A percentile compares a stretch with the other conserved stretches of the same genome.
phyloP scores from a whole-genome alignment of 2,797 vertebrate species.

The Fistularia tabacaria region DNA sequence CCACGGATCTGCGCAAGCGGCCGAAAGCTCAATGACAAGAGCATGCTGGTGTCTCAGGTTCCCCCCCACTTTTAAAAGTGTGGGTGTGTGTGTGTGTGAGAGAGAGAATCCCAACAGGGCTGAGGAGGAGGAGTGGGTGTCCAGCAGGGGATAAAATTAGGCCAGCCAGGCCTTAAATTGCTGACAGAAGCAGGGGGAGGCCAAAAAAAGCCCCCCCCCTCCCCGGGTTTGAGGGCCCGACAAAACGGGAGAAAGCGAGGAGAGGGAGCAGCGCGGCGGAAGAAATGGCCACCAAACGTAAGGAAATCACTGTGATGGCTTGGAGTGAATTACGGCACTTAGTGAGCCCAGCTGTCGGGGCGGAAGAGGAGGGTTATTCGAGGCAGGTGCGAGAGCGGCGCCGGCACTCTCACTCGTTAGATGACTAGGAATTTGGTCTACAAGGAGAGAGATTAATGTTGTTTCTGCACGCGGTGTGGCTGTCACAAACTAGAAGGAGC shows the following conservation, averaged over 20 bases:
- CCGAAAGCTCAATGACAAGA: conserved; percentile 47
- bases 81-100: conserved; percentile 37
- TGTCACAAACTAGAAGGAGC: too few species aligned
- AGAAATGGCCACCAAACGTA: conserved; percentile 82
- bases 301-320: conserved; percentile 53
- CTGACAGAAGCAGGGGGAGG: conserved; percentile 69
- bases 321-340: conserved; percentile 17
- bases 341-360: conserved; percentile 15
- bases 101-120: conserved; percentile 59
- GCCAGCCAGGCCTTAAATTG: conserved; percentile 71
- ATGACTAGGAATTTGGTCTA: too few species aligned
- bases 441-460: too few species aligned
- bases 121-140: conserved; percentile 38
- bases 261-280: conserved; percentile 47
- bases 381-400: too few species aligned
- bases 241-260: conserved; percentile 50
- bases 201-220: conserved; percentile 75
- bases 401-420: too few species aligned
- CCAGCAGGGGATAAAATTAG: conserved; percentile 82
- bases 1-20: conserved; percentile 26
- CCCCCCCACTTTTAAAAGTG: conserved; percentile 28
- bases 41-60: conserved; percentile 68
- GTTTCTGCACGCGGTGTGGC: too few species aligned
- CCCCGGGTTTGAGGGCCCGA: conserved; percentile 34
- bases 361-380: conserved; percentile 12